Percentiles rank a stretch among this genome's conserved stretches.
phyloP scores from a whole-genome alignment of 2,113 vertebrate species.

The Gila orcuttii region DNA sequence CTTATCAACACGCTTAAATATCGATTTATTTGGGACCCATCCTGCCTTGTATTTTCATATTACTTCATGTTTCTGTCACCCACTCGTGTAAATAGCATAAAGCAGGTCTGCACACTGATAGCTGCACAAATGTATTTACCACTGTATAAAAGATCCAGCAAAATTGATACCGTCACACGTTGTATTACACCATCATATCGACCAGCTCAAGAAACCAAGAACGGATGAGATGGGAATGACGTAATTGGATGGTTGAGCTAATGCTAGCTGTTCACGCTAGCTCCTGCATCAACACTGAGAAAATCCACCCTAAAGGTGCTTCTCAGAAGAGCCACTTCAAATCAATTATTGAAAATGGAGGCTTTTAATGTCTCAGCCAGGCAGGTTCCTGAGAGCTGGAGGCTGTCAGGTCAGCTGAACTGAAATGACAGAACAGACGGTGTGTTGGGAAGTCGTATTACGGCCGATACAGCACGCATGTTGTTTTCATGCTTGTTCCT shows the following conservation, averaged over 20 bases:
- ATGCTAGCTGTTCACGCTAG: constrained; percentile 62
- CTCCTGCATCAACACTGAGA: constrained; percentile 9
- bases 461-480: not conserved
- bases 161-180: not conserved
- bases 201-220: not conserved
- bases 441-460: too few species aligned
- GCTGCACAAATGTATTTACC: not conserved
- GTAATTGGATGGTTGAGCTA: constrained; percentile 54
- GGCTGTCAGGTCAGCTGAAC: constrained; percentile 55
- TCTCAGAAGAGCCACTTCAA: constrained; percentile 62
- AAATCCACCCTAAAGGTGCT: constrained; percentile 60
- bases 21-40: not conserved
- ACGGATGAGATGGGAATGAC: not conserved
- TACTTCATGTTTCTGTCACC: not conserved
- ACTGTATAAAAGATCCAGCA: not conserved
- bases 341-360: constrained; percentile 73
- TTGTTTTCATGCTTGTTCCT: not conserved
- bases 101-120: not conserved
- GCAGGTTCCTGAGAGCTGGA: constrained; percentile 41
- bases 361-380: constrained; percentile 72
- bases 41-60: not conserved
- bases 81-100: not conserved
- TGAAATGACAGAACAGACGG: constrained; percentile 17
- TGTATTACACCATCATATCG: not conserved
- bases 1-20: not conserved